phyloP scores from a whole-genome alignment of 2,888 invertebrate species.

The Philhelius pedissequus region DNA sequence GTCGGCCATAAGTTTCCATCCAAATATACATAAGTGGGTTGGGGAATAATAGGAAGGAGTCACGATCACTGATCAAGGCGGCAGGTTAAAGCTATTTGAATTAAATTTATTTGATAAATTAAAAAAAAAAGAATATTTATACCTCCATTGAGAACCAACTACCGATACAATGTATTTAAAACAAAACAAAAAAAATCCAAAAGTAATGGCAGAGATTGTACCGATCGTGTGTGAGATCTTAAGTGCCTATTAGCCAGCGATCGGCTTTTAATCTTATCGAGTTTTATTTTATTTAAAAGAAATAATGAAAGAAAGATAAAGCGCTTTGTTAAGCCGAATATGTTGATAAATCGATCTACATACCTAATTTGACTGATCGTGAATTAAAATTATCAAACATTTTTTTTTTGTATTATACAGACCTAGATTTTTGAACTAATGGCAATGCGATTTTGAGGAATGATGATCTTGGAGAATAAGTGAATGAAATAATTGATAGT shows the following conservation, averaged over 20 bases:
- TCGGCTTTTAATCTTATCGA: neutral
- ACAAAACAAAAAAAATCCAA: neutral
- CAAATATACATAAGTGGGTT: neutral
- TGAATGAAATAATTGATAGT: too few species aligned
- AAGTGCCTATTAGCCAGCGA: constrained; percentile 7
- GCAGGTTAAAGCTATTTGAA: neutral
- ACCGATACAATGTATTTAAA: neutral
- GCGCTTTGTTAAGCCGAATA: neutral
- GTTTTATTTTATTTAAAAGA: neutral
- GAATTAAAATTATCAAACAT: neutral
- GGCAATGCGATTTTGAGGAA: neutral
- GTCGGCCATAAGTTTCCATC: neutral
- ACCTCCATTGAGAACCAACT: neutral
- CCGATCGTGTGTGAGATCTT: constrained; percentile 13
- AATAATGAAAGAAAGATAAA: neutral
- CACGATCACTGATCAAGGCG: neutral
- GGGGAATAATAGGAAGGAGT: neutral
- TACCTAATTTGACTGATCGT: neutral
- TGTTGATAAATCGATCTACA: neutral
- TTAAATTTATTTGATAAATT: neutral
- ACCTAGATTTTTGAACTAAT: neutral
- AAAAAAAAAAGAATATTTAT: neutral
- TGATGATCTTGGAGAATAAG: too few species aligned
- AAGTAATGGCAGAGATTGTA: neutral
- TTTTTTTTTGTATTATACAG: neutral